Evolutionary conservation across 1,140 invertebrate species (phyloP).

Genomic region (Pinna nobilis): DNA sequence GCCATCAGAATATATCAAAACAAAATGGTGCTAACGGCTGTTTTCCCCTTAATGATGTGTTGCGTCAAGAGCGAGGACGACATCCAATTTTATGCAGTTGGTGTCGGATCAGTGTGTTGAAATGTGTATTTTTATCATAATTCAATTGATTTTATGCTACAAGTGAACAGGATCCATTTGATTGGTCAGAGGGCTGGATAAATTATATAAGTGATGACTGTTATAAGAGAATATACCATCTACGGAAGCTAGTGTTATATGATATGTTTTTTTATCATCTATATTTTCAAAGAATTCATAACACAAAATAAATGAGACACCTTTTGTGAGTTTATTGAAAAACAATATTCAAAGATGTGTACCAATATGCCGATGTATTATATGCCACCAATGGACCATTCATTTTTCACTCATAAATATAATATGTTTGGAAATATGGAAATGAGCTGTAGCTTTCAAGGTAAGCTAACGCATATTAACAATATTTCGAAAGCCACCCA

Average conservation of each 20-base stretch:
- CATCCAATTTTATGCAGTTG: too few species aligned
- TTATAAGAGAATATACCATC: neutral
- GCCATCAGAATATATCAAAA: neutral
- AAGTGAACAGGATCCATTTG: too few species aligned
- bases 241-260: neutral
- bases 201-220: neutral
- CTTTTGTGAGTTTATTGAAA: too few species aligned
- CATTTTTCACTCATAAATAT: conserved; percentile 27
- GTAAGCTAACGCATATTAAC: neutral
- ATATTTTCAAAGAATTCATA: too few species aligned
- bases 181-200: too few species aligned
- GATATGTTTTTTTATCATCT: neutral
- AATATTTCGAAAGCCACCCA: conserved; percentile 1
- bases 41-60: too few species aligned
- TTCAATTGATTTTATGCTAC: too few species aligned
- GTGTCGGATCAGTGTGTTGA: too few species aligned
- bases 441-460: conserved; percentile 24
- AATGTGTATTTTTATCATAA: too few species aligned
- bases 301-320: too few species aligned
- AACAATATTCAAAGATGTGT: neutral
- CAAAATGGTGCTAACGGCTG: too few species aligned
- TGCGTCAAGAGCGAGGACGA: too few species aligned
- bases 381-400: conserved; percentile 26
- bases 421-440: conserved; percentile 31
- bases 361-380: conserved; percentile 25